phyloP scores from a whole-genome alignment of 2,797 vertebrate species.

The Masticophis lateralis region DNA sequence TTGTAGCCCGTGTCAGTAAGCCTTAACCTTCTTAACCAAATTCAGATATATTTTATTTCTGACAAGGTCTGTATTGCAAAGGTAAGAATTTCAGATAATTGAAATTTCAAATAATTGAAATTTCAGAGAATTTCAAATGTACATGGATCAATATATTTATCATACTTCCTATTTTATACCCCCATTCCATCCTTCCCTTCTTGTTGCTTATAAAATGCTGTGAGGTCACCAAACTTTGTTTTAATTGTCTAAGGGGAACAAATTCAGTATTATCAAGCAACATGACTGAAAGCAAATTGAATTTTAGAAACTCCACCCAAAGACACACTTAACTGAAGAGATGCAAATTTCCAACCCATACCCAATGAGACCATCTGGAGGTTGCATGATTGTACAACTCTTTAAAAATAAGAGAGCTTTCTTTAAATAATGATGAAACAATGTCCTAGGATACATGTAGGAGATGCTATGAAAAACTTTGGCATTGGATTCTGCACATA shows the following conservation, averaged over 20 bases:
- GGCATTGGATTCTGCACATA: neutral
- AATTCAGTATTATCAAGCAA: neutral
- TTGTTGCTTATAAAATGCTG: neutral
- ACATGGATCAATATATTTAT: neutral
- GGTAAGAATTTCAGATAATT: neutral
- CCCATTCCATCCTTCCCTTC: neutral
- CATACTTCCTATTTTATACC: neutral
- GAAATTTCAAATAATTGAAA: no score
- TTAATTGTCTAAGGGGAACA: neutral
- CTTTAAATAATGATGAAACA: neutral
- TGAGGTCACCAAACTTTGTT: neutral
- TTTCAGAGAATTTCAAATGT: neutral
- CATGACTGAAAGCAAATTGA: neutral
- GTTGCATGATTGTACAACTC: neutral
- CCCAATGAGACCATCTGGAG: neutral
- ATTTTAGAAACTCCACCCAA: constrained; percentile 17
- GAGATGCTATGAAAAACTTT: neutral
- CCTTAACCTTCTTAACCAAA: neutral
- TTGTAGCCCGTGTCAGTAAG: neutral
- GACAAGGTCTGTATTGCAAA: neutral
- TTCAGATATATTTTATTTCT: neutral
- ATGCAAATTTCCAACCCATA: constrained; percentile 7
- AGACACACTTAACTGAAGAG: constrained; percentile 15
- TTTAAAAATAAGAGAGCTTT: constrained; percentile 18
- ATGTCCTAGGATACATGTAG: no score